phyloP scores from a whole-genome alignment of 1,140 invertebrate genomes.

The Drosophila orena region DNA sequence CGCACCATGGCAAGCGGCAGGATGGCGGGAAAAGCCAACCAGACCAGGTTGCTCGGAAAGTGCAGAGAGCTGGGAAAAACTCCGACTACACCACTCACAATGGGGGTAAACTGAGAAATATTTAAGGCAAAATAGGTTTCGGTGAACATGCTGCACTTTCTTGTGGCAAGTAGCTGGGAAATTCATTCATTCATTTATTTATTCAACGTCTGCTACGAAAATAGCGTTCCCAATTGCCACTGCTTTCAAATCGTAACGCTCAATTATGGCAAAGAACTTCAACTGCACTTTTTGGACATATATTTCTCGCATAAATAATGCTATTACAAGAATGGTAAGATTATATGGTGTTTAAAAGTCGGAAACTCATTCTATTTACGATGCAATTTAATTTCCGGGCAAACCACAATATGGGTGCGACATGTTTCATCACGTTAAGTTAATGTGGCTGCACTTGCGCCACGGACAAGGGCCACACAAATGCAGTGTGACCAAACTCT shows the following conservation, averaged over 20 bases:
- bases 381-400: not conserved
- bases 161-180: not conserved
- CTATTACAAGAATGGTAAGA: too few relatives aligned
- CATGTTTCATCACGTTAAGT: not conserved
- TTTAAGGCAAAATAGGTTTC: not conserved
- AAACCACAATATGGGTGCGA: not conserved
- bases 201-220: not conserved
- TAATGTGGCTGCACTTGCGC: not conserved
- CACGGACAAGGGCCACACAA: not conserved
- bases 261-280: not conserved
- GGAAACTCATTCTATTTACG: not conserved
- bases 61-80: not conserved
- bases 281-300: not conserved
- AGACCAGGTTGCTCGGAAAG: not conserved
- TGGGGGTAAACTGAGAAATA: not conserved
- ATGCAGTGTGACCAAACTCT: slow-evolving; percentile 10
- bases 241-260: not conserved
- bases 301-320: not conserved
- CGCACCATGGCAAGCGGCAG: not conserved
- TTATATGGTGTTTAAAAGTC: too few relatives aligned
- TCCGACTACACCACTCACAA: not conserved
- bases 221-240: not conserved
- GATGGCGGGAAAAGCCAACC: not conserved
- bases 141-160: slow-evolving; percentile 4
- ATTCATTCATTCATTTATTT: not conserved